Conservation (phyloP, 2,797 vertebrate species). For the Gouania willdenowi region DNA sequence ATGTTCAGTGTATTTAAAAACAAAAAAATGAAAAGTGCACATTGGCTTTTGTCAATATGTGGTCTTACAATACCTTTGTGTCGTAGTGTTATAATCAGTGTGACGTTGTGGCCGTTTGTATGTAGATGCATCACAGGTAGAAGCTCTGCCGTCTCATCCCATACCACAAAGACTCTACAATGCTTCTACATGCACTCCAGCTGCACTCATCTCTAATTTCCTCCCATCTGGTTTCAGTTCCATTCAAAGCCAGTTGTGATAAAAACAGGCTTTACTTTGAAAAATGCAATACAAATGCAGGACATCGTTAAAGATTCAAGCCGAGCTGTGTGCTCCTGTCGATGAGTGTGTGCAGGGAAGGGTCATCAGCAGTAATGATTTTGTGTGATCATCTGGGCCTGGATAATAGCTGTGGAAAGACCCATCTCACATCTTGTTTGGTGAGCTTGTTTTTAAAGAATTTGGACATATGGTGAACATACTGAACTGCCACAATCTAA, state of each 20-base stretch:
- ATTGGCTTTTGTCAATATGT: no score
- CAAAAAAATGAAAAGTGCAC: no score
- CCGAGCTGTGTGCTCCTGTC: constrained; percentile 3
- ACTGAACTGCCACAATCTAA: neutral
- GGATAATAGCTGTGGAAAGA: constrained; percentile 1
- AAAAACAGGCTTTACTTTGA: constrained; percentile 62
- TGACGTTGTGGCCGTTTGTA: no score
- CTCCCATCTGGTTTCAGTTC: constrained; percentile 76
- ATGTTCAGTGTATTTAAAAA: no score
- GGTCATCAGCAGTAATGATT: constrained; percentile 20
- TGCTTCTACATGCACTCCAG: constrained; percentile 55
- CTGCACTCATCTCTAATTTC: constrained; percentile 72
- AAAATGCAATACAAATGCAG: constrained; percentile 28
- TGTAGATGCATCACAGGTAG: neutral
- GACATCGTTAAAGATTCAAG: constrained; percentile 26
- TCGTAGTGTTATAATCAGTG: no score
- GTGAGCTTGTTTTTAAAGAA: neutral
- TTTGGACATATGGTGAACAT: constrained; percentile 35
- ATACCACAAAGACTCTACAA: constrained; percentile 41
- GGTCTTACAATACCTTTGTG: no score
- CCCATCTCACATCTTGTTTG: constrained; percentile 10
- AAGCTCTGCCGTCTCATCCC: constrained; percentile 30
- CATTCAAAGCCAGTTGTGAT: constrained; percentile 66
- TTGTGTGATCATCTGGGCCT: constrained; percentile 10
- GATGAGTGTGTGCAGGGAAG: constrained; percentile 16